Percentiles rank a stretch among this genome's conserved stretches.
These are phyloP conservation scores for Pogona vitticeps DNA, from an alignment of 2,113 vertebrate species.

Conservation along the genomic window DNA sequence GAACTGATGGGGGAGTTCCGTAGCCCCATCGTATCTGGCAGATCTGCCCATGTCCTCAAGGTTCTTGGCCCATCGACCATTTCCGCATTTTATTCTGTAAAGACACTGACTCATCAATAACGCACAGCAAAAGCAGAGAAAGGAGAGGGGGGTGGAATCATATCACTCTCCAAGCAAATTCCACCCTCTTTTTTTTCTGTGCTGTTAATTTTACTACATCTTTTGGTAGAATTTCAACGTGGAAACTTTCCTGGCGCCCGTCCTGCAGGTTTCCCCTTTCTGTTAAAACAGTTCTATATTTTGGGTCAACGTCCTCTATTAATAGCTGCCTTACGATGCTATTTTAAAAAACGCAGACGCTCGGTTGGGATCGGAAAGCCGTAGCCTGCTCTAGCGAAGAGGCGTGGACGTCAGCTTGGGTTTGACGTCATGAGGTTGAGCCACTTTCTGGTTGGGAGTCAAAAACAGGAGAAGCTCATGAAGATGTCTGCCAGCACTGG, in stretches of 20 bases:
- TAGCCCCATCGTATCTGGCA: too few species aligned
- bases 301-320: constrained; percentile 63
- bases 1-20: too few species aligned
- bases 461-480: constrained; percentile 65
- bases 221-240: constrained; percentile 42
- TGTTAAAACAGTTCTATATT: constrained; percentile 38
- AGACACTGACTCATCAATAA: constrained; percentile 48
- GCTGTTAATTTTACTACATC: constrained; percentile 32
- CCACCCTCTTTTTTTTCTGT: constrained; percentile 57
- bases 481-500: constrained; percentile 50
- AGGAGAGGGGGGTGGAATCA: neutral
- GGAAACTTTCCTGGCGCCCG: constrained; percentile 66
- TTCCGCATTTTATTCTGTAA: constrained; percentile 37
- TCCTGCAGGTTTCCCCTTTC: constrained; percentile 49
- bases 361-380: constrained; percentile 59
- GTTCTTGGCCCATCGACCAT: constrained; percentile 37
- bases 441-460: constrained; percentile 56
- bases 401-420: constrained; percentile 56
- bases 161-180: constrained; percentile 14
- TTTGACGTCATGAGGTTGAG: constrained; percentile 34
- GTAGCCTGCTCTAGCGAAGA: constrained; percentile 53
- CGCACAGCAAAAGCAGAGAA: neutral
- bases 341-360: constrained; percentile 58
- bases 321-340: constrained; percentile 66
- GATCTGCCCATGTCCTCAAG: neutral